Conservation (phyloP, 2,113 vertebrate species). For the Chunga burmeisteri region DNA sequence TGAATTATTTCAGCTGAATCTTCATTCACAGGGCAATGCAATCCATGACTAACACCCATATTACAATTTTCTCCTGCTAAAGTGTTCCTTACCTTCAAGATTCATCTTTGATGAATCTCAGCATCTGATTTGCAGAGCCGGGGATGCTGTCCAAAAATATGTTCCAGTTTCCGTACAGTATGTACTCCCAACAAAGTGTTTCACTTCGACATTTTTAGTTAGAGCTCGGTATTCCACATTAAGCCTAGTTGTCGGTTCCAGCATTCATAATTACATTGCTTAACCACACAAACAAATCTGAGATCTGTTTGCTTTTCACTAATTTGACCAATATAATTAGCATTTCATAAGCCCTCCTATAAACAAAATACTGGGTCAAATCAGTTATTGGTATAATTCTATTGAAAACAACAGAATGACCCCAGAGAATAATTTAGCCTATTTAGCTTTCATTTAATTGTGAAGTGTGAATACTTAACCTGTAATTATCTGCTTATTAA, state of each 20-base stretch:
- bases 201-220: slow-evolving; percentile 52
- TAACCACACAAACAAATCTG: slow-evolving; percentile 37
- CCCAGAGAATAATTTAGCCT: slow-evolving; percentile 7
- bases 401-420: neutral
- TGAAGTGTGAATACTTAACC: neutral
- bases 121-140: slow-evolving; percentile 54
- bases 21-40: neutral
- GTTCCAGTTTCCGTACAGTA: slow-evolving; percentile 59
- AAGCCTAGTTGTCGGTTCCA: neutral
- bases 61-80: neutral
- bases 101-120: slow-evolving; percentile 35
- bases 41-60: neutral
- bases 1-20: neutral
- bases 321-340: slow-evolving; percentile 32
- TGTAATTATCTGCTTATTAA: slow-evolving; percentile 3
- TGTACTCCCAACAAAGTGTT: slow-evolving; percentile 60
- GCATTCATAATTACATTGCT: slow-evolving; percentile 32
- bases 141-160: slow-evolving; percentile 65
- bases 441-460: slow-evolving; percentile 5
- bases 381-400: neutral
- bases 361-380: slow-evolving; percentile 43
- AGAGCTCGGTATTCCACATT: slow-evolving; percentile 22
- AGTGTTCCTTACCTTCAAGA: slow-evolving; percentile 14
- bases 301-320: slow-evolving; percentile 38
- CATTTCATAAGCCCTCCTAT: slow-evolving; percentile 17